A percentile compares a stretch with the other conserved stretches of the same genome.
Conservation (phyloP, 2,113 vertebrate genomes). For the Morone chrysops region DNA sequence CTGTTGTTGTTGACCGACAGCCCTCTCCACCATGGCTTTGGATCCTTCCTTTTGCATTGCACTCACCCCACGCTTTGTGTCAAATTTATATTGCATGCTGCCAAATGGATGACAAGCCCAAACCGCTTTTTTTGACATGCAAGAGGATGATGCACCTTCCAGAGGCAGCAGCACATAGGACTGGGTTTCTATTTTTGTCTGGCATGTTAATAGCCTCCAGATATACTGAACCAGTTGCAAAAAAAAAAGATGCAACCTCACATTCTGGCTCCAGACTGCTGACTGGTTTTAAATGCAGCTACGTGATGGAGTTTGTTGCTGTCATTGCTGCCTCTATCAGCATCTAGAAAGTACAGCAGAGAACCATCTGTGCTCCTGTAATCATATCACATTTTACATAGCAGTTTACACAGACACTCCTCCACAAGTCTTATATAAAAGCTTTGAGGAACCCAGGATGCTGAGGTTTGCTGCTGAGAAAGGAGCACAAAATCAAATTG, state of each 20-base stretch:
- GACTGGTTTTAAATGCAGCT: background rate
- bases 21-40: background rate
- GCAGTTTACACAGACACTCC: background rate
- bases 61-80: background rate
- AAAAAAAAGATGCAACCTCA: background rate
- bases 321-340: background rate
- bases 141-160: conserved; percentile 28
- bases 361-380: background rate
- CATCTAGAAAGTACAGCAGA: background rate
- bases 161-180: conserved; percentile 33
- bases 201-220: background rate
- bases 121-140: conserved; percentile 42
- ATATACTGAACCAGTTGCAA: background rate
- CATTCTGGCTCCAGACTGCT: background rate
- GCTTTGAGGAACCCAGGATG: background rate
- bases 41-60: background rate
- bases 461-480: background rate
- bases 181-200: conserved; percentile 1
- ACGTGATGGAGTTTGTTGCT: background rate
- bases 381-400: conserved; percentile 1
- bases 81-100: background rate
- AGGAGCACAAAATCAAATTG: background rate
- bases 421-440: background rate
- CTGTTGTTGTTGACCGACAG: conserved; percentile 57
- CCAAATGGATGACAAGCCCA: conserved; percentile 2